Evolutionary conservation across 2,797 vertebrate species (phyloP), one percentile per base, ranked within the genome.

Genomic region (Enteromius treurensis): DNA sequence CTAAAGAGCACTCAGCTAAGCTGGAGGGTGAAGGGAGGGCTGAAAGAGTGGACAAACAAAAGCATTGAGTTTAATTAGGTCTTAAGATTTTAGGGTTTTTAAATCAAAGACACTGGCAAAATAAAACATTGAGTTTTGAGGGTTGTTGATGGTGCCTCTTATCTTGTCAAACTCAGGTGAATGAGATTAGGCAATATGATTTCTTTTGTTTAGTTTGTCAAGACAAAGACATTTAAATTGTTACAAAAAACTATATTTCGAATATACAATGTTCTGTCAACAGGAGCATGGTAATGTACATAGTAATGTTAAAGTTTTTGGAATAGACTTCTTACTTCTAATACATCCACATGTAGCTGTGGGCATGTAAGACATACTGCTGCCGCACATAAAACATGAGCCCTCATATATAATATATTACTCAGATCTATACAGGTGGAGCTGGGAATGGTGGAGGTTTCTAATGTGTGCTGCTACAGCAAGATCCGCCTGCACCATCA

Each of bases 31-130:
- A 37, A 60, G 23, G 69, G 23, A 71, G 64, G n/a, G 32, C 32
- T 68, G 71, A 65, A 29, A 37, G 70, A 64, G 51, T 11, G n/a
- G 19, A 21, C 5, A 19, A n/a, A 58, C 55, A 60, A 74, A 64
- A 17, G 73, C 29, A 51, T 64, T 9, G 13, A 64, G 69, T 51
- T 74, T 14, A 74, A 81, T 74, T 81, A 74, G 70, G 45, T 49
- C 29, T 64, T 37, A 51, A 37, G 42, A 67, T 74, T 81, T 73
- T 74, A 62, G 6, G n/a, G 60, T 65, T 82, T 75, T 82, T 65
- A 29, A 47, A 53, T 67, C 60, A 67, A 75, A 65, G 17, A 21
- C 11, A 29, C 5, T 37, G 42, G n/a, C 69, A 21, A 51, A 29
- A 14, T 67, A 29, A 65, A 64, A 14, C 74, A 74, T 34, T 14